A percentile compares a stretch with the other conserved stretches of the same genome.
Evolutionary conservation across 2,888 invertebrate genomes (phyloP).

Genomic region (Acanthosepion esculentum): DNA sequence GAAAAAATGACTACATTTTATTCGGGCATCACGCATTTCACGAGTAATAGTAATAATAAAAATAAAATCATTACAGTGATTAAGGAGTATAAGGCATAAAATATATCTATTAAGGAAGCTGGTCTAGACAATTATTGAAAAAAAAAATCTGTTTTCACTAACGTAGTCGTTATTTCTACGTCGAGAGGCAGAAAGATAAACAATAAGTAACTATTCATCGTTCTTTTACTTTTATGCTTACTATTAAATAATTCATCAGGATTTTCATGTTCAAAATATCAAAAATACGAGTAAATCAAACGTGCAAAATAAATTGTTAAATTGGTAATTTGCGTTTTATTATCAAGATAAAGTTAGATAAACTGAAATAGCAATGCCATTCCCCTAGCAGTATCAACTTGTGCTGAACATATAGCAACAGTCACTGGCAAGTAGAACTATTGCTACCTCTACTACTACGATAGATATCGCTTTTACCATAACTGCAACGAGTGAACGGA

Average conservation of each 20-base stretch:
- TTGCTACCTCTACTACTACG: neutral
- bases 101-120: no score
- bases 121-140: no score
- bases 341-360: neutral
- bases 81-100: neutral
- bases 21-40: neutral
- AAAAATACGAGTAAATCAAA: neutral
- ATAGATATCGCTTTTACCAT: neutral
- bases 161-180: neutral
- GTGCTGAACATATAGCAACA: neutral
- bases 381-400: neutral
- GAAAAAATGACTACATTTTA: neutral
- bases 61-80: neutral
- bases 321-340: neutral
- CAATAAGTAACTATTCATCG: neutral
- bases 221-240: neutral
- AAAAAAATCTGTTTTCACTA: no score
- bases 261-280: neutral
- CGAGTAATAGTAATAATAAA: neutral
- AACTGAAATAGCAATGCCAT: neutral
- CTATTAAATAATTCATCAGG: neutral
- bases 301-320: neutral
- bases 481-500: neutral
- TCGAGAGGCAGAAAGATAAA: neutral
- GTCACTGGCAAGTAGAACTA: neutral